Evolutionary conservation across 2,797 vertebrate species (phyloP).

Genomic region (Danio jaintianensis): DNA sequence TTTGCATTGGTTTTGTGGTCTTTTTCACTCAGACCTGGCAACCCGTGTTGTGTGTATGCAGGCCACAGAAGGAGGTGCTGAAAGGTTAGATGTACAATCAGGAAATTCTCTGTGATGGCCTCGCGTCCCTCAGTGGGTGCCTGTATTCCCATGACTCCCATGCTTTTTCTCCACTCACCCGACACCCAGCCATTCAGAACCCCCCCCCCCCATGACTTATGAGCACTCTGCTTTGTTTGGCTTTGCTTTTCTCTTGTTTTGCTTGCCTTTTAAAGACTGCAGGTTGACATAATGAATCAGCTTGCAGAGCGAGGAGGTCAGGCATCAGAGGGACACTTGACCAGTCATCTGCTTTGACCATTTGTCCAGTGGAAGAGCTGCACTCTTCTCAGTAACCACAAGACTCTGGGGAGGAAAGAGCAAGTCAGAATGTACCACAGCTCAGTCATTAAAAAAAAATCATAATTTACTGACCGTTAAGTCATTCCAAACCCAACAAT

Average conservation of each 20-base stretch:
- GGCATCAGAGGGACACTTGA: constrained; percentile 59
- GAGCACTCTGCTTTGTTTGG: constrained; percentile 70
- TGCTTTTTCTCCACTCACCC: constrained; percentile 50
- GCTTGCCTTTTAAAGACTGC: constrained; percentile 67
- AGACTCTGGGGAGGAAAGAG: constrained; percentile 27
- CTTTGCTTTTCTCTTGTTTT: constrained; percentile 71
- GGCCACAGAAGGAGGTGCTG: constrained; percentile 62
- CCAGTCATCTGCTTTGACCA: constrained; percentile 68
- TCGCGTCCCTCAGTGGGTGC: constrained; percentile 65
- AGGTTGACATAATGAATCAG: constrained; percentile 74
- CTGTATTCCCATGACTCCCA: constrained; percentile 64
- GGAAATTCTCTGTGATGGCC: constrained; percentile 71
- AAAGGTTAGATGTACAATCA: constrained; percentile 78
- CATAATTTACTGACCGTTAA: neutral
- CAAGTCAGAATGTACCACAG: constrained; percentile 15
- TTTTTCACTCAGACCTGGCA: neutral
- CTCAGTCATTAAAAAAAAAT: neutral
- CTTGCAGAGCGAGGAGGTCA: constrained; percentile 58
- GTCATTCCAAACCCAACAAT: neutral
- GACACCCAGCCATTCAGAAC: constrained; percentile 55
- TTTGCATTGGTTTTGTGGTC: neutral
- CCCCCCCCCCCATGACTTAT: constrained; percentile 70
- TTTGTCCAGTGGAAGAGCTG: constrained; percentile 55
- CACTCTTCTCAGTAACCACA: constrained; percentile 24
- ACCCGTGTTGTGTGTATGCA: neutral